Evolutionary conservation across 1,140 invertebrate genomes (phyloP).

Genomic region (Campoletis sonorensis): DNA sequence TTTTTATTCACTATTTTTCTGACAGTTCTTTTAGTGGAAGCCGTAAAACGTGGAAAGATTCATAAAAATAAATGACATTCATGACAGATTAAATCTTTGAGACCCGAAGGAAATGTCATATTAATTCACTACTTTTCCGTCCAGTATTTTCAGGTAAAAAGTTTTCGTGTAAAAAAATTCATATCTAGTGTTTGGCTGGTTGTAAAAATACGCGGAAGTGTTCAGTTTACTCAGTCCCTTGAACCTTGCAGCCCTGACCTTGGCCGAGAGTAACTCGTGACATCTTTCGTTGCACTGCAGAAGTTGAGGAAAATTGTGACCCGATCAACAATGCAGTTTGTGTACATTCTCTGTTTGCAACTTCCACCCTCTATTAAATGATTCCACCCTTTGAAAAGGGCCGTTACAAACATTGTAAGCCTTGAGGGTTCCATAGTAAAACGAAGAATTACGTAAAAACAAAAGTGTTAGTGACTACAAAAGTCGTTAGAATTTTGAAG

Average conservation of each 20-base stretch:
- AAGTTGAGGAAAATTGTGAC: constrained; percentile 51
- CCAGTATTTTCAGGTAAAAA: too few species aligned
- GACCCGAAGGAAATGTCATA: too few species aligned
- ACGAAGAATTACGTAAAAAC: constrained; percentile 62
- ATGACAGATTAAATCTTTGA: too few species aligned
- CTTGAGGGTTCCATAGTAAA: constrained; percentile 61
- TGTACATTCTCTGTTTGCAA: constrained; percentile 6
- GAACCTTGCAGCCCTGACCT: constrained; percentile 33
- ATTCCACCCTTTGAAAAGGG: not conserved
- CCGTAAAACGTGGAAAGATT: too few species aligned
- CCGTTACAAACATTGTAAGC: constrained; percentile 58
- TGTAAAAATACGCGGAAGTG: not conserved
- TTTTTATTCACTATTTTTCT: too few species aligned
- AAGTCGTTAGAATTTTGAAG: constrained; percentile 5
- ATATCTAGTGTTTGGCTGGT: not conserved
- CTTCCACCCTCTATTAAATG: not conserved
- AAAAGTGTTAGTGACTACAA: constrained; percentile 39
- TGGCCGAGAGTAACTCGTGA: constrained; percentile 52
- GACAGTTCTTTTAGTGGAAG: too few species aligned
- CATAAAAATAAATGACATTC: too few species aligned
- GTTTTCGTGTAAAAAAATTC: not conserved
- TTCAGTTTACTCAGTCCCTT: not conserved
- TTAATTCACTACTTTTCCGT: too few species aligned
- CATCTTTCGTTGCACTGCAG: constrained; percentile 58
- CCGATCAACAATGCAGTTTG: constrained; percentile 65